phyloP scores from a whole-genome alignment of 2,113 vertebrate species.

The Sciurus niger region DNA sequence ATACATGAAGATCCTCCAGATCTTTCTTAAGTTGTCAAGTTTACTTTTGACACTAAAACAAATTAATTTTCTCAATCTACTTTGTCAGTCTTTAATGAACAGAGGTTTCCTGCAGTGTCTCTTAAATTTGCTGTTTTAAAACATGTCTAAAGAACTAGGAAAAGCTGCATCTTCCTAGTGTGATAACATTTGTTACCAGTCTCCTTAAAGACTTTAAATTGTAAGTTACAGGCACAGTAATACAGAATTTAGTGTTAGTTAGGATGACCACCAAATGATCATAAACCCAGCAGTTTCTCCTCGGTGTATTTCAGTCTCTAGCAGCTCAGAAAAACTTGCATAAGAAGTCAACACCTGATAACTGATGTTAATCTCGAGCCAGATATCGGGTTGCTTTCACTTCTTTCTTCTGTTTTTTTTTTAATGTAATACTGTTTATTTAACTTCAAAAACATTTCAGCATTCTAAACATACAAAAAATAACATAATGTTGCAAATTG shows the following conservation, averaged over 20 bases:
- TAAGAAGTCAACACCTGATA: neutral
- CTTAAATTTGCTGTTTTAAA: neutral
- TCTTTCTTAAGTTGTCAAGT: neutral
- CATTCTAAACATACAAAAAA: no score
- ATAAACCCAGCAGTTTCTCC: neutral
- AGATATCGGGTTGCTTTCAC: neutral
- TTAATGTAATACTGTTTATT: no score
- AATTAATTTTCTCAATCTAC: neutral
- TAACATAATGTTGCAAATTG: no score
- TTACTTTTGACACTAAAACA: neutral
- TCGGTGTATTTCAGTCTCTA: neutral
- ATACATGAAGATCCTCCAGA: no score
- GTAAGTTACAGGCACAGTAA: neutral
- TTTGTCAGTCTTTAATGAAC: neutral
- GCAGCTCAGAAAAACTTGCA: neutral
- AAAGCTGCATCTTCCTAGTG: neutral
- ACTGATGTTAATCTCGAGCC: neutral
- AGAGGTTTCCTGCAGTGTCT: neutral
- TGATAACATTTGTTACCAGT: neutral
- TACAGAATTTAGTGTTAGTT: neutral
- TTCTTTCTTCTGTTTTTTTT: no score
- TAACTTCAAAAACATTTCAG: no score
- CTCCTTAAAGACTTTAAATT: neutral
- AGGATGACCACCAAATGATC: neutral
- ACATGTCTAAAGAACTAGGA: neutral